A percentile compares a stretch with the other conserved stretches of the same genome.
Evolutionary conservation across 2,113 vertebrate species (phyloP).

Genomic region (Notarius quadriscutis): DNA sequence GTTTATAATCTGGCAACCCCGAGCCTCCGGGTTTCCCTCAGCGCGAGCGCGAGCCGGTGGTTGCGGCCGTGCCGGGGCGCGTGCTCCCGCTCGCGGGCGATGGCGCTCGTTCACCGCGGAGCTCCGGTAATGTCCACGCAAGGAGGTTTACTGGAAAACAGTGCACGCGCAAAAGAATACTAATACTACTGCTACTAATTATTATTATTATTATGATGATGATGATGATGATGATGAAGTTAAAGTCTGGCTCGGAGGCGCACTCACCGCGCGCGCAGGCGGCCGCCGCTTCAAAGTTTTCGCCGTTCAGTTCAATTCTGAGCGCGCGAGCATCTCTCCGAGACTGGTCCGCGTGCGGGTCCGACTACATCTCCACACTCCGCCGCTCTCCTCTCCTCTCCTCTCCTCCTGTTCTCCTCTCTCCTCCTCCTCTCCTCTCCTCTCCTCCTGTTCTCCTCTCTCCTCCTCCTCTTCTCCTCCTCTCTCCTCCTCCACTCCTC

Average conservation of each 20-base stretch:
- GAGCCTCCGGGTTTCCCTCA: neutral
- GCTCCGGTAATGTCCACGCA: neutral
- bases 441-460: rapidly evolving
- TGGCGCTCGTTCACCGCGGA: slow-evolving; percentile 74
- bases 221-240: neutral
- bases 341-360: neutral
- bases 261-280: slow-evolving; percentile 10
- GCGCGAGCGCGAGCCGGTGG: neutral
- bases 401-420: too few relatives aligned
- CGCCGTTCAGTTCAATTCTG: slow-evolving; percentile 33
- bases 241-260: neutral
- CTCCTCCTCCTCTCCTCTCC: neutral
- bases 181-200: neutral
- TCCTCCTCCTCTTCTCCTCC: neutral
- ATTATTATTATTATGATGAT: neutral
- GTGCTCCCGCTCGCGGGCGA: slow-evolving; percentile 61
- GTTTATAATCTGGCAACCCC: neutral
- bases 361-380: neutral
- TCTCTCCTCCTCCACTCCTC: neutral
- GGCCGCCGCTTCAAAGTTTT: slow-evolving; percentile 41
- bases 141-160: too few relatives aligned
- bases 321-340: slow-evolving; percentile 27
- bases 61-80: neutral
- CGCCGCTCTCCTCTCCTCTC: neutral
- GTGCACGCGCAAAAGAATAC: too few relatives aligned